Percentiles rank a stretch among this genome's conserved stretches.
These are phyloP conservation scores for Zophobas atratus DNA, from an alignment of 1,140 invertebrate species.

Conservation along the genomic window DNA sequence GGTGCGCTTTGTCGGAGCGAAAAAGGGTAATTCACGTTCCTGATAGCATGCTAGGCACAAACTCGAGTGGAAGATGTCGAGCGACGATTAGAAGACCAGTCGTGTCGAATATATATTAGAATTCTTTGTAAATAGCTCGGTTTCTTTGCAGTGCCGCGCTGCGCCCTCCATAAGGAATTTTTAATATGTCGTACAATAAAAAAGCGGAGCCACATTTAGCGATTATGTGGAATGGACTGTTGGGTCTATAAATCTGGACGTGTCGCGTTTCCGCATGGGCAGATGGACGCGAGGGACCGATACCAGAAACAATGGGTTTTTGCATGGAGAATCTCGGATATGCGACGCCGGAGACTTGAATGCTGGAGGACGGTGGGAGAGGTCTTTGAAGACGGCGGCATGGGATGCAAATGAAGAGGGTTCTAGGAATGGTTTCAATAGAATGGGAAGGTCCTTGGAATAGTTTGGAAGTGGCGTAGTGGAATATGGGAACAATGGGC, in stretches of 20 bases:
- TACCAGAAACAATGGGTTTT: constrained; percentile 10
- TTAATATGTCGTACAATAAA: constrained; percentile 22
- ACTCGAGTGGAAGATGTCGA: constrained; percentile 28
- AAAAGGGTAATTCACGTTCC: constrained; percentile 32
- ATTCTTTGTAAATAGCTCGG: constrained; percentile 34
- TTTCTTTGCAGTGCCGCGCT: constrained; percentile 14
- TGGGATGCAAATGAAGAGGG: background rate
- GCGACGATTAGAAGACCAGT: constrained; percentile 42
- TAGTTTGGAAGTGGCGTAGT: too few relatives aligned
- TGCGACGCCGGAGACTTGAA: constrained; percentile 1
- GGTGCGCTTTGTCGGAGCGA: constrained; percentile 18
- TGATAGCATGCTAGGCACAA: constrained; percentile 24
- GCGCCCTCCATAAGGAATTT: constrained; percentile 32
- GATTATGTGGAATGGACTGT: constrained; percentile 6
- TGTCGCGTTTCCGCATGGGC: constrained; percentile 30
- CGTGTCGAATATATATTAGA: constrained; percentile 42
- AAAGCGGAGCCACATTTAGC: constrained; percentile 23
- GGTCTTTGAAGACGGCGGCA: too few relatives aligned
- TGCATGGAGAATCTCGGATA: constrained; percentile 6
- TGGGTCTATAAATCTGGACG: constrained; percentile 29
- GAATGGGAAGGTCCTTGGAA: too few relatives aligned
- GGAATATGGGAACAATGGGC: background rate
- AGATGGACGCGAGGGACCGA: constrained; percentile 7
- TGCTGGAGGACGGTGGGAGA: background rate
- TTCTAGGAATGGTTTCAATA: background rate